Base-by-base conservation (phyloP, 2,113 vertebrate species). In the Hippocampus barbouri region DNA sequence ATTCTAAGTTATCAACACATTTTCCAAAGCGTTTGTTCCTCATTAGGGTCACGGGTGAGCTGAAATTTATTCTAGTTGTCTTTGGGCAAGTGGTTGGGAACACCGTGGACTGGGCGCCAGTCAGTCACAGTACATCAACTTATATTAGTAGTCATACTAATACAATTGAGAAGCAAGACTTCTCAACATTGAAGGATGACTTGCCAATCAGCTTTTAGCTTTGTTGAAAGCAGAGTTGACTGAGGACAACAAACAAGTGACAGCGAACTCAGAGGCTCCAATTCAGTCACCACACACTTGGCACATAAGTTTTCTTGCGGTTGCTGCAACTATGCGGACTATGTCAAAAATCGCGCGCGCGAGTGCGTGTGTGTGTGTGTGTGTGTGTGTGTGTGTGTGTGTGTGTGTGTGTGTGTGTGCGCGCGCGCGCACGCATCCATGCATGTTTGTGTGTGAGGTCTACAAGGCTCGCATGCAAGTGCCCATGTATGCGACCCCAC, bases 271-370 rank as follows among this genome's bases (percentile, higher is more conserved):
- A 63, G 83, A 89, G 86, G 81, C 86, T 89, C 80, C 77, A 78
- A 78, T 86, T 86, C 18, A 76, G 78, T 83, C 76, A 40, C 92
- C 91, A 83, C 91, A 91, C 85, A 89, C 89, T 84, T 87, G 63
- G 63, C 89, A 88, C 88, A 89, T 87, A 92, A 89, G 85, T 87
- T 88, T 92, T 91, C 73, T 56, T 91, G 92, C 90, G 92, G 91
- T 90, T 63, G 49, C 78, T 77, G 76, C 82, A 91, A 83, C 82
- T 90, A 93, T 93, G 91, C 86, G 67, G 89, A 92, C 91, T 88
- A 93, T 92, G 90, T 90, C 81, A 81, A 83, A 86, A 84, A 90
- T 61, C 66, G 61, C 61, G 64, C 66, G 59, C 57, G 63, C 68
- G 34, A 78, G 69, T 74, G 20, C 21, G 18, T 51, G 72, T 65